These are phyloP conservation scores for Cotesia congregata DNA, from an alignment of 2,888 invertebrate species.

Conservation along the genomic window DNA sequence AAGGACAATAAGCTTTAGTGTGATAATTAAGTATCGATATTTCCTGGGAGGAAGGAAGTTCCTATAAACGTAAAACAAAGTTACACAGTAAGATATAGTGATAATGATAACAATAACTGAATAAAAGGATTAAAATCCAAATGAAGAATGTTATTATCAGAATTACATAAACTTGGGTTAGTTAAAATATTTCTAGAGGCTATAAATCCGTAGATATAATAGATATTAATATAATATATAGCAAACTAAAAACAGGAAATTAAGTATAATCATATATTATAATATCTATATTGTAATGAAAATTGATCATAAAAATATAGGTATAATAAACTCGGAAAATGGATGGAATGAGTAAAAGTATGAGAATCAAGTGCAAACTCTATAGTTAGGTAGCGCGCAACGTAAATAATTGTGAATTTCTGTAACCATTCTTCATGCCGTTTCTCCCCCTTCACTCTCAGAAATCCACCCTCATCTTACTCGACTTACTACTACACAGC, in stretches of 20 bases:
- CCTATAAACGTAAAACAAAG: background rate
- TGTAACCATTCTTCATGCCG: background rate
- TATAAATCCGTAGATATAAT: no score
- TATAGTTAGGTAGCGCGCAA: conserved; percentile 40
- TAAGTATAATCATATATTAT: no score
- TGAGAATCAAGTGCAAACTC: conserved; percentile 43
- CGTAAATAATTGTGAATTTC: conserved; percentile 48
- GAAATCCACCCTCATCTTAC: background rate
- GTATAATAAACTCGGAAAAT: no score
- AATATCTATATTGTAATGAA: conserved; percentile 41
- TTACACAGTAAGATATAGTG: background rate
- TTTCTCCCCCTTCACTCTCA: background rate
- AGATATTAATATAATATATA: no score
- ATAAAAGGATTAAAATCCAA: background rate
- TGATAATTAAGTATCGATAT: background rate
- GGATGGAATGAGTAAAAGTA: no score
- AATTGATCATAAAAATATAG: conserved; percentile 45
- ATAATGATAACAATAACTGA: no score
- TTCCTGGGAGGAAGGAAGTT: background rate
- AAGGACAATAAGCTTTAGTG: background rate
- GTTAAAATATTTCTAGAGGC: no score
- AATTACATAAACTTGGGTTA: no score
- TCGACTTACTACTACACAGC: background rate
- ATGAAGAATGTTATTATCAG: conserved; percentile 16
- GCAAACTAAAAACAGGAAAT: no score